Conservation (phyloP, 2,113 vertebrate genomes). For the Crotalus viridis region DNA sequence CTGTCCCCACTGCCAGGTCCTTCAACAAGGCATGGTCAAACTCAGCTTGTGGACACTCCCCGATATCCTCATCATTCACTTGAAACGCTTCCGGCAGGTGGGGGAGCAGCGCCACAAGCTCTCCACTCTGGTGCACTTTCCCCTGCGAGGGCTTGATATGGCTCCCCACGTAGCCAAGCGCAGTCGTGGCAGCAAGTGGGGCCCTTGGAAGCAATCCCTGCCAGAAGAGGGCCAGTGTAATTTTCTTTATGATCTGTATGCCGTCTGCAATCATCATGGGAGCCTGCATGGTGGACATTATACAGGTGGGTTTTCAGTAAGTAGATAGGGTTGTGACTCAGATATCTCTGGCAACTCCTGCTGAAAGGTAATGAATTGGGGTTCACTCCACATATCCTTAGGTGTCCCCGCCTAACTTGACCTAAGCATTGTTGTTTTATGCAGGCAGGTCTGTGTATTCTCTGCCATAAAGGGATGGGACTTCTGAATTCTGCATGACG, state of each 20-base stretch:
- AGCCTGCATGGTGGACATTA: conserved; percentile 96
- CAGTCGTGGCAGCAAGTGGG: conserved; percentile 64
- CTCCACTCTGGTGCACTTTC: conserved; percentile 89
- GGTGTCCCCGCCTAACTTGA: neutral
- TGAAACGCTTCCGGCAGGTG: conserved; percentile 94
- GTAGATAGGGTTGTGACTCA: fast-evolving
- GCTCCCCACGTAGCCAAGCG: conserved; percentile 87
- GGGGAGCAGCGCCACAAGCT: conserved; percentile 90
- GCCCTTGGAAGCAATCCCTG: conserved; percentile 66
- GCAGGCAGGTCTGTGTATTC: neutral
- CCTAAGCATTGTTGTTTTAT: neutral
- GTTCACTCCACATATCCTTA: neutral
- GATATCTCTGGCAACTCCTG: too few species aligned
- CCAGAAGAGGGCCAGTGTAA: conserved; percentile 65
- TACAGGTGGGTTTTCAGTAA: conserved; percentile 82
- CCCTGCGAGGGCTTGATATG: conserved; percentile 88
- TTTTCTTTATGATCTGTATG: conserved; percentile 90
- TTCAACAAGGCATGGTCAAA: conserved; percentile 93
- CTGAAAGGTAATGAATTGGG: neutral
- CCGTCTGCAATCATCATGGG: conserved; percentile 96
- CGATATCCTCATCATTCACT: conserved; percentile 94
- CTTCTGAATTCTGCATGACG: neutral
- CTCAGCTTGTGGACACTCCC: conserved; percentile 97
- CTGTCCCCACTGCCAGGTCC: conserved; percentile 92
- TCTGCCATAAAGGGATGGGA: neutral